phyloP scores from a whole-genome alignment of 2,113 vertebrate genomes.

The Calcarius ornatus region DNA sequence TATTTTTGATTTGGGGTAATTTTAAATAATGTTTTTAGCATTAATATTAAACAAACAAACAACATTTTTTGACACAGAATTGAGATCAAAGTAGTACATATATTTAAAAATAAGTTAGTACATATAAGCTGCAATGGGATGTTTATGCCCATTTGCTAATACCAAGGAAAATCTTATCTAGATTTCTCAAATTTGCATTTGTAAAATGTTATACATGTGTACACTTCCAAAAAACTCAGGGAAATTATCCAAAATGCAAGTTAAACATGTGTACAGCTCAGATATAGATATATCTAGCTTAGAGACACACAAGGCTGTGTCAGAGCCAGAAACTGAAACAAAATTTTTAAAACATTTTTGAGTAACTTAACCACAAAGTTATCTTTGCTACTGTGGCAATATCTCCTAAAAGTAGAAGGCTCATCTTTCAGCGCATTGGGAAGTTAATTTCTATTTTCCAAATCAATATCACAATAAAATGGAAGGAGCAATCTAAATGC shows the following conservation, averaged over 20 bases:
- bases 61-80: background rate
- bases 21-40: background rate
- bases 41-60: background rate
- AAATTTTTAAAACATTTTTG: background rate
- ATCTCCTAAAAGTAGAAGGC: background rate
- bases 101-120: background rate
- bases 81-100: background rate
- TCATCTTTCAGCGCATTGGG: background rate
- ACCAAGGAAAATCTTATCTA: background rate
- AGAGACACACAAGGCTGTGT: background rate
- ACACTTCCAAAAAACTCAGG: background rate
- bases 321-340: background rate
- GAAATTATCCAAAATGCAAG: background rate
- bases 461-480: background rate
- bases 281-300: background rate
- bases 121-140: background rate
- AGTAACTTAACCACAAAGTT: background rate
- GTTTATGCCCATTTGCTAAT: background rate
- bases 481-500: background rate
- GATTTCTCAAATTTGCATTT: background rate
- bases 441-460: background rate
- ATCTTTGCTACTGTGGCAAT: background rate
- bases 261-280: background rate
- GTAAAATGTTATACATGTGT: background rate
- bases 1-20: background rate